These are phyloP conservation scores for Apis dorsata DNA, from an alignment of 1,140 invertebrate genomes.

Conservation along the genomic window DNA sequence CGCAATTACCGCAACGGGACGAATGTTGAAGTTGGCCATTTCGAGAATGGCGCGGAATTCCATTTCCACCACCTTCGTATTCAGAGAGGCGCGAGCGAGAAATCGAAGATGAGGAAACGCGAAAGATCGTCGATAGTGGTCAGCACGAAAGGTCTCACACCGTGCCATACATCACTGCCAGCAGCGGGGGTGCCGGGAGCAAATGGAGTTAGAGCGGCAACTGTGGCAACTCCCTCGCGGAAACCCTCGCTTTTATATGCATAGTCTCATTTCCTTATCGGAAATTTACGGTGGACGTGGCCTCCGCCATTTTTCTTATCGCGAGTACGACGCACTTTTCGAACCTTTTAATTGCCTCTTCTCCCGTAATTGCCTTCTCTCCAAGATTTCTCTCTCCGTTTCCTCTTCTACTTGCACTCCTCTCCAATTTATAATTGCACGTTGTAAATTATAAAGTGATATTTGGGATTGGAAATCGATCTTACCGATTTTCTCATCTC, in stretches of 20 bases:
- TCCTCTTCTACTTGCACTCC: background rate
- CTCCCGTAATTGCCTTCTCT: background rate
- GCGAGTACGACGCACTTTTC: background rate
- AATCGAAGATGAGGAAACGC: constrained; percentile 36
- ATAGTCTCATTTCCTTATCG: constrained; percentile 78
- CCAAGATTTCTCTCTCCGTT: background rate
- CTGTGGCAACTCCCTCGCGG: constrained; percentile 56
- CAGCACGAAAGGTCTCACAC: constrained; percentile 52
- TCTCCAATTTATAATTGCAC: too few species aligned
- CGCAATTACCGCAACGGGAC: background rate
- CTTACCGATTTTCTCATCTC: too few species aligned
- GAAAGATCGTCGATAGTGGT: constrained; percentile 51
- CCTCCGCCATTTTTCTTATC: constrained; percentile 32
- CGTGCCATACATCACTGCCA: constrained; percentile 74
- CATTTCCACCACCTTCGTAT: background rate
- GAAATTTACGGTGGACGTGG: constrained; percentile 62
- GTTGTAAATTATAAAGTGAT: too few species aligned
- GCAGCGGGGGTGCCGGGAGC: constrained; percentile 61
- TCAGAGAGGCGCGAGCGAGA: background rate
- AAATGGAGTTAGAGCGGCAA: constrained; percentile 70
- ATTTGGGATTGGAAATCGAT: too few species aligned
- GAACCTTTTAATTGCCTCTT: constrained; percentile 28
- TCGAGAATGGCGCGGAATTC: background rate
- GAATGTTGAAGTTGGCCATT: background rate
- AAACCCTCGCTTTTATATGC: constrained; percentile 76